Percentiles rank a stretch among this genome's conserved stretches.
These are phyloP conservation scores for Magallana ariakensis DNA, from an alignment of 1,140 invertebrate species.

Conservation along the genomic window DNA sequence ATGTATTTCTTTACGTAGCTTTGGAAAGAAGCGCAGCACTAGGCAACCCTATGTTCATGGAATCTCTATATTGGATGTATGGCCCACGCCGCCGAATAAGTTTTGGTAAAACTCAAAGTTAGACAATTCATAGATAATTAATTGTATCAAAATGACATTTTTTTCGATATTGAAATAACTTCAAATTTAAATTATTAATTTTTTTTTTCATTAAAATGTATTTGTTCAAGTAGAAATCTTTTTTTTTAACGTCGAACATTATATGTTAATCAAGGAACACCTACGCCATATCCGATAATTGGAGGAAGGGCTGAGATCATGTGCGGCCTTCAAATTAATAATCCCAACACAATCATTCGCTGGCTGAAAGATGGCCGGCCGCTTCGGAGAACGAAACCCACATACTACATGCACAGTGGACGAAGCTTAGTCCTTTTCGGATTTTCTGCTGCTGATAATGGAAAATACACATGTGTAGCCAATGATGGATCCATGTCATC, in stretches of 20 bases:
- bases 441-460: slow-evolving; percentile 10
- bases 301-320: neutral
- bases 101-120: neutral
- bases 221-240: neutral
- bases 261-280: neutral
- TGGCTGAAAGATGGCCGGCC: neutral
- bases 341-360: neutral
- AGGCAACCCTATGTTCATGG: neutral
- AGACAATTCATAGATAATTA: no score
- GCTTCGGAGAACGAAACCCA: neutral
- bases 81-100: neutral
- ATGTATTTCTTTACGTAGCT: neutral
- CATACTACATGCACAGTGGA: neutral
- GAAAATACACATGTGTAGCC: neutral
- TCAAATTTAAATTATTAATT: no score
- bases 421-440: neutral
- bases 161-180: no score
- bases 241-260: neutral
- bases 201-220: neutral
- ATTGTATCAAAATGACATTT: no score
- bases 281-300: neutral
- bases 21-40: neutral
- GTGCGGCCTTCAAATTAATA: neutral
- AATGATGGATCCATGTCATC: neutral
- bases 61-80: neutral